Percentiles rank a stretch among this genome's conserved stretches.
These are phyloP conservation scores for Petroica traversi DNA, from an alignment of 2,113 vertebrate genomes.

Conservation along the genomic window DNA sequence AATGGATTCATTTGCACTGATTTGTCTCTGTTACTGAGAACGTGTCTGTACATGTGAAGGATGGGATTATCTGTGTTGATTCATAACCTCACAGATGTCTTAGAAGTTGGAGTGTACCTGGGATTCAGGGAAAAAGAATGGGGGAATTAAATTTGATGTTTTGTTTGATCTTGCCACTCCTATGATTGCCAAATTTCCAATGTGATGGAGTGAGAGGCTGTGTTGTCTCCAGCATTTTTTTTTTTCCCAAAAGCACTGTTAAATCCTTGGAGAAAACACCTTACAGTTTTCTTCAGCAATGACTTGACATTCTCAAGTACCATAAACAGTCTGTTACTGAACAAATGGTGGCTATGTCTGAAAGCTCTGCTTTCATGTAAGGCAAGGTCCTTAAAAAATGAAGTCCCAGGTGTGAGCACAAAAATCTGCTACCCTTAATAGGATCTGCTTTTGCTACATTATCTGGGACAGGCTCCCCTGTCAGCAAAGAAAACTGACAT, in stretches of 20 bases:
- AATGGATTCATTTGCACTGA: constrained; percentile 86
- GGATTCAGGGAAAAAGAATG: constrained; percentile 66
- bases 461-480: background rate
- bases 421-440: background rate
- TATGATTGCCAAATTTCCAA: background rate
- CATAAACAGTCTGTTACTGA: background rate
- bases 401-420: background rate
- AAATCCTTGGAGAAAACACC: constrained; percentile 5
- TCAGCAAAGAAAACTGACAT: background rate
- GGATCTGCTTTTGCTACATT: background rate
- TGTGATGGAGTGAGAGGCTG: background rate
- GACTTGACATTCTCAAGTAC: background rate
- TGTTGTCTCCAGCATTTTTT: background rate
- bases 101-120: constrained; percentile 48
- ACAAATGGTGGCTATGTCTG: background rate
- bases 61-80: constrained; percentile 77
- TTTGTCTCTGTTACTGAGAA: constrained; percentile 72
- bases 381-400: background rate
- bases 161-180: background rate
- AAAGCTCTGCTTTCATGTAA: background rate
- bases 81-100: constrained; percentile 63
- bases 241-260: background rate
- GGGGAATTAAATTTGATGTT: constrained; percentile 58
- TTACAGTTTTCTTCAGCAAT: background rate
- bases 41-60: constrained; percentile 85